Conservation (phyloP, 2,797 vertebrate species). For the Garrulus glandarius region DNA sequence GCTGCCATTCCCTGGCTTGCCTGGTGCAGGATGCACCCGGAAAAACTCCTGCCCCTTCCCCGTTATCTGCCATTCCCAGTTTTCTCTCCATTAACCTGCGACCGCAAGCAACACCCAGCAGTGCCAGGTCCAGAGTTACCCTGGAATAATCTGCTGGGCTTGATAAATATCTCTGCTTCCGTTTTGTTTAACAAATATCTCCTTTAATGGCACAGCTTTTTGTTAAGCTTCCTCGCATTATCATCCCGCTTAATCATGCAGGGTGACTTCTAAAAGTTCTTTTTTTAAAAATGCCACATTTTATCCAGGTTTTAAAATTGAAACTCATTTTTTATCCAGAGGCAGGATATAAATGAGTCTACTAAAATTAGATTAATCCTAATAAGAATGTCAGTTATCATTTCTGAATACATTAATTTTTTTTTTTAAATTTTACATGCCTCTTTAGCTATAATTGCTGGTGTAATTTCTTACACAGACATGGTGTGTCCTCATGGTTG, state of each 20-base stretch:
- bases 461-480: constrained; percentile 61
- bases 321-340: constrained; percentile 59
- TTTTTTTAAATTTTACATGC: constrained; percentile 51
- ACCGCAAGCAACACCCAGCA: not conserved
- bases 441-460: constrained; percentile 62
- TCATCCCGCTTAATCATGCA: not conserved
- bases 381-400: constrained; percentile 67
- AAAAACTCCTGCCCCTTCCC: not conserved
- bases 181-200: constrained; percentile 38
- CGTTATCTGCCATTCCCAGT: not conserved
- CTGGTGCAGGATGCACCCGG: not conserved
- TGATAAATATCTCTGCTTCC: not conserved
- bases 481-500: constrained; percentile 57
- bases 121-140: not conserved
- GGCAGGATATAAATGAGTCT: constrained; percentile 64
- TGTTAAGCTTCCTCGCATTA: not conserved
- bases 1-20: rapidly evolving
- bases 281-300: constrained; percentile 45
- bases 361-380: constrained; percentile 71
- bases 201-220: not conserved
- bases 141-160: not conserved
- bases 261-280: constrained; percentile 49
- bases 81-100: not conserved
- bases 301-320: constrained; percentile 63
- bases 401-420: constrained; percentile 51